Conservation (phyloP, 2,888 invertebrate species). For the Leucania comma region DNA sequence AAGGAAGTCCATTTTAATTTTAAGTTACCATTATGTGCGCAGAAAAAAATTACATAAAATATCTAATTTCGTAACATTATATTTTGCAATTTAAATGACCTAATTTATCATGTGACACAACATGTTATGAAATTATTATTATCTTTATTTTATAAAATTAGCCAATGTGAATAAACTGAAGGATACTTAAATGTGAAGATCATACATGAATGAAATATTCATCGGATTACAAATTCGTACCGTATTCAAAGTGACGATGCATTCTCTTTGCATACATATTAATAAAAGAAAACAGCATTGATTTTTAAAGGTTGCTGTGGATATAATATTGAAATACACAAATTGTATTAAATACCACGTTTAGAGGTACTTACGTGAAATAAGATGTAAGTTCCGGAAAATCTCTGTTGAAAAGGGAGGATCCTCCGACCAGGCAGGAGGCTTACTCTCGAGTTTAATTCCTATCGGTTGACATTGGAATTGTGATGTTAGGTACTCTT, state of each 20-base stretch:
- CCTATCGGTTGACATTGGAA: too few species aligned
- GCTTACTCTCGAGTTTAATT: too few species aligned
- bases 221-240: neutral
- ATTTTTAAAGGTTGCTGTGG: neutral
- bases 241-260: slow-evolving; percentile 23
- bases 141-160: neutral
- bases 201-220: slow-evolving; percentile 28
- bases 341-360: neutral
- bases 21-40: too few species aligned
- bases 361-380: too few species aligned
- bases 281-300: neutral
- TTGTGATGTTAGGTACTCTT: too few species aligned
- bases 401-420: too few species aligned
- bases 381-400: too few species aligned
- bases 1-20: too few species aligned
- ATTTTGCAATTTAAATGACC: neutral
- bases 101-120: neutral
- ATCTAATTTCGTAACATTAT: neutral
- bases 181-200: slow-evolving; percentile 45
- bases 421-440: too few species aligned
- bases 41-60: too few species aligned
- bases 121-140: slow-evolving; percentile 10
- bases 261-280: slow-evolving; percentile 1
- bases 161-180: slow-evolving; percentile 33
- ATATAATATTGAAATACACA: neutral